phyloP scores from a whole-genome alignment of 2,797 vertebrate species.

The Selene dorsalis region DNA sequence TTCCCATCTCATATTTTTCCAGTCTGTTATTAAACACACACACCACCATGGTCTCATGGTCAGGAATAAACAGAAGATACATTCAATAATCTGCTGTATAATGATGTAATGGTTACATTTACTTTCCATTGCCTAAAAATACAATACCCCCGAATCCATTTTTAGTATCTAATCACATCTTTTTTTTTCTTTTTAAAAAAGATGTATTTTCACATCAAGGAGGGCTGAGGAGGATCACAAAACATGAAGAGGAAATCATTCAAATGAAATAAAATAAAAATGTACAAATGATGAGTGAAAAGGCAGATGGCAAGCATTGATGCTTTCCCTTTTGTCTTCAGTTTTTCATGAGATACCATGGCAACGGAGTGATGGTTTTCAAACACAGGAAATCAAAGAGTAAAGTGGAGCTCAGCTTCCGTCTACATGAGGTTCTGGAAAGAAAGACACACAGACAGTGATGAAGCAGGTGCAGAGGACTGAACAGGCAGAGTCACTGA shows the following conservation, averaged over 20 bases:
- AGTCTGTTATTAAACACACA: conserved; percentile 64
- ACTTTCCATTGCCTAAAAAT: conserved; percentile 77
- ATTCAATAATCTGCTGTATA: conserved; percentile 85
- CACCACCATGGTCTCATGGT: conserved; percentile 71
- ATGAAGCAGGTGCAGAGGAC: conserved; percentile 19
- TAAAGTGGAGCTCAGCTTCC: conserved; percentile 53
- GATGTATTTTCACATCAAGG: conserved; percentile 73
- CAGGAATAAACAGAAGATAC: conserved; percentile 83
- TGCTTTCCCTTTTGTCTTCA: conserved; percentile 70
- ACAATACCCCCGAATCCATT: conserved; percentile 54
- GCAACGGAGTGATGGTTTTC: conserved; percentile 72
- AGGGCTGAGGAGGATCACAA: conserved; percentile 57
- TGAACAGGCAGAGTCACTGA: conserved; percentile 13
- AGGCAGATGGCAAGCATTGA: conserved; percentile 77
- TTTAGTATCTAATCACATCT: conserved; percentile 64
- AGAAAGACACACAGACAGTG: conserved; percentile 53
- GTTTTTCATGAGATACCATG: conserved; percentile 65
- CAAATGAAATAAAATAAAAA: conserved; percentile 54
- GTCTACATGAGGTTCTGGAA: conserved; percentile 84
- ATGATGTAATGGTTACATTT: conserved; percentile 61
- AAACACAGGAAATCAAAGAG: conserved; percentile 57
- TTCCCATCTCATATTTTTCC: conserved; percentile 55
- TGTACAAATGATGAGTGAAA: conserved; percentile 65
- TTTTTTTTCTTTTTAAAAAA: conserved; percentile 63
- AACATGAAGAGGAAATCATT: conserved; percentile 58